Evolutionary conservation across 2,113 vertebrate genomes (phyloP), one percentile per base, ranked within the genome.

Genomic region (Lampris incognitus): DNA sequence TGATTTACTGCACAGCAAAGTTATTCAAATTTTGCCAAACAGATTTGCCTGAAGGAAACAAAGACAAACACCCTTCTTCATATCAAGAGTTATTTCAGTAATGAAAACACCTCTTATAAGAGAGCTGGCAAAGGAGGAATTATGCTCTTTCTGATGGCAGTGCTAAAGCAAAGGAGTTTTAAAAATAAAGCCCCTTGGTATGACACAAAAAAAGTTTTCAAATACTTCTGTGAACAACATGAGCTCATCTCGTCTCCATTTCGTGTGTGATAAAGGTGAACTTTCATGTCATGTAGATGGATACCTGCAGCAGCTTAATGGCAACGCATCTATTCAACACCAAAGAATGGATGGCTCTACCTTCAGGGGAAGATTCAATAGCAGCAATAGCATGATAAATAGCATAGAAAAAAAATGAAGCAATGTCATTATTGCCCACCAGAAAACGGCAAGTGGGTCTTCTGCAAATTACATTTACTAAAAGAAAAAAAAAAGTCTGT

Each of bases 301-400:
- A 86, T 87, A 82, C 37, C 82, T 71, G 69, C 58, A 42, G 75
- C 41, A 42, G 51, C 46, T 54, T 74, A 73, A 85, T 79, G 80
- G 74, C 81, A 36, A 40, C 55, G 68, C 77, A 58, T 78, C 86
- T 82, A 88, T 91, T 93, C 84, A 91, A 39, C 74, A 63, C 84
- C 74, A 89, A 74, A 93, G 88, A 95, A 95, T 91, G 92, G 73
- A 87, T 69, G 76, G 81, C 85, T 88, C 75, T 84, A 91, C 88
- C 90, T 90, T 84, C 87, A 82, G 87, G 94, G 89, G 86, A 50
- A 91, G 88, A 87, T 93, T 95, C 93, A 95, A 92, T 90, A 82
- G 91, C 95, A 89, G 92, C 85, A 68, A 72, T 76, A 79, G 82
- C 90, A 93, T 92, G 93, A 94, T 93, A 94, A 93, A 94, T 90